Evolutionary conservation across 2,113 vertebrate genomes (phyloP), one percentile per base, ranked within the genome.

Genomic region (Empidonax alnorum): DNA sequence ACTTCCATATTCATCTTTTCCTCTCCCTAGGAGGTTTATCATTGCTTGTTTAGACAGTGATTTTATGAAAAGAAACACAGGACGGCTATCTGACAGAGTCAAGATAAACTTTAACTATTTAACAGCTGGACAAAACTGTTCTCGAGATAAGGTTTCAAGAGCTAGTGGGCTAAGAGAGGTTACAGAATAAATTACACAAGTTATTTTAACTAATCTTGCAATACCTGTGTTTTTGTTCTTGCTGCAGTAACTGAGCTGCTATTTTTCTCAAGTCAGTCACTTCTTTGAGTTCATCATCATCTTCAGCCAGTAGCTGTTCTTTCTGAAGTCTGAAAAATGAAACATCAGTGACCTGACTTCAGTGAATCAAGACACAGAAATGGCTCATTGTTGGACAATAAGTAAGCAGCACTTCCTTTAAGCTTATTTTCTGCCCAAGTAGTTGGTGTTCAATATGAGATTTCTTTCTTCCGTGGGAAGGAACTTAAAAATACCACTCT

Each of bases 241-340:
- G 99, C 94, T 99, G 99, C 89, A 99, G 84, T 72, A 99, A 98
- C 87, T 99, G 99, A 77, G 99, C 98, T 12, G 99, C 99, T 86
- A 99, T 99, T 98, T 99, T 99, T 97, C 99, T 99, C 96, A 99
- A 97, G 94, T 99, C 99, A 93, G 99, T 98, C 83, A 99, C 99
- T 97, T 99, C 99, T 96, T 99, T 99, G 93, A 99, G 97, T 80
- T 99, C 99, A 84, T 99, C 99, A 33, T 99, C 99, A 44, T 98
- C 98, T 90, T 99, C 99, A 67, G 97, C 96, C 83, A 99, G 97
- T 61, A 98, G 97, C 72, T 97, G 97, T 3, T 99, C 99, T 94
- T 99, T 99, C 92, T 99, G 98, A 61, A 98, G 98, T 61, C 99
- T 99, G 77, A 96, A 94, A 97, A 75, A 71, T 59, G 22, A 94